These are phyloP conservation scores for Bombus pascuorum DNA, from an alignment of 1,140 invertebrate species.

Conservation along the genomic window DNA sequence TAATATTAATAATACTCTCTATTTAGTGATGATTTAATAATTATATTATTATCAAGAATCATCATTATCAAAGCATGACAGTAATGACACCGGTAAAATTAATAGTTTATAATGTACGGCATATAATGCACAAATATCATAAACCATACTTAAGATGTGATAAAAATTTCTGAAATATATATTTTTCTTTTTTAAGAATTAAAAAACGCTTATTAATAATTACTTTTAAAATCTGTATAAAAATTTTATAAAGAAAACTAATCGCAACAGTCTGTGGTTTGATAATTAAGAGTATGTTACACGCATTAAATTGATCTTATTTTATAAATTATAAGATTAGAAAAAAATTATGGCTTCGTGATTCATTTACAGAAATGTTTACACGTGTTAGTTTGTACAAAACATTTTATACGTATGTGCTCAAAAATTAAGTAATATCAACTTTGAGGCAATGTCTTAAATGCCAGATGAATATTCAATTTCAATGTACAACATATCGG, in stretches of 20 bases:
- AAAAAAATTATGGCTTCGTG: slow-evolving; percentile 52
- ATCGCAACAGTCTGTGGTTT: slow-evolving; percentile 34
- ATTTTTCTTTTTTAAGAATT: neutral
- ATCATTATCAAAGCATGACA: slow-evolving; percentile 41
- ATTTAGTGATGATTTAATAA: slow-evolving; percentile 69
- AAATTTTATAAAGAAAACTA: slow-evolving; percentile 31
- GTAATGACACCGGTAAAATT: slow-evolving; percentile 53
- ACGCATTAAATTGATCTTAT: slow-evolving; percentile 16
- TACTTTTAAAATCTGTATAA: slow-evolving; percentile 17
- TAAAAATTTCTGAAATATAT: slow-evolving; percentile 32
- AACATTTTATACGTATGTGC: slow-evolving; percentile 26
- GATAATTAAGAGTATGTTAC: slow-evolving; percentile 29
- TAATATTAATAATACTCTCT: slow-evolving; percentile 79
- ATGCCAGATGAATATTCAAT: slow-evolving; percentile 12
- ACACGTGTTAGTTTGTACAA: slow-evolving; percentile 44
- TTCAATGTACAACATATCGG: slow-evolving; percentile 8
- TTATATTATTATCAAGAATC: slow-evolving; percentile 57
- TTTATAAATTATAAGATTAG: slow-evolving; percentile 48
- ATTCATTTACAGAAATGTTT: slow-evolving; percentile 49
- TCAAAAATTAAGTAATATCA: slow-evolving; percentile 24
- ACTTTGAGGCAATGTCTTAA: neutral
- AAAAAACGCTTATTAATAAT: neutral
- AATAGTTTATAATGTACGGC: slow-evolving; percentile 58
- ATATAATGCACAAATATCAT: slow-evolving; percentile 36
- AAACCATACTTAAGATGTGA: neutral